Conservation (phyloP, 1,140 invertebrate genomes). For the Calliphora vicina region DNA sequence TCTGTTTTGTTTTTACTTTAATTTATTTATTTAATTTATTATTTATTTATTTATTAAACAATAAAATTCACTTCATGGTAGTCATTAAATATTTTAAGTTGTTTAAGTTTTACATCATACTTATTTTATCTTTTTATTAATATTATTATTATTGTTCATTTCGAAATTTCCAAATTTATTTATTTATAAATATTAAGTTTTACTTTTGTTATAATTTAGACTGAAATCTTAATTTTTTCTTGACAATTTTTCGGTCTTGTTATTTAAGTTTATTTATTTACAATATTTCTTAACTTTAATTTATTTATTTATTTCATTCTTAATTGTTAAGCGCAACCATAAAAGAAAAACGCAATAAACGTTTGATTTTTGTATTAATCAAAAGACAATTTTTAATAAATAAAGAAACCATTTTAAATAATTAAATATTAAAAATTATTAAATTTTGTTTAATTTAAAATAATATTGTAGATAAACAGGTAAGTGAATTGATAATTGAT, state of each 20-base stretch:
- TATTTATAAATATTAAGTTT: not conserved
- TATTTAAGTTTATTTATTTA: conserved; percentile 13
- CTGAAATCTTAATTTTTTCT: not conserved
- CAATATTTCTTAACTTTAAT: conserved; percentile 14
- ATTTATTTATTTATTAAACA: conserved; percentile 39
- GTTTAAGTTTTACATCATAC: not conserved
- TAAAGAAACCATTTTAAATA: conserved; percentile 16
- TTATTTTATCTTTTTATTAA: not conserved
- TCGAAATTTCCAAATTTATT: not conserved
- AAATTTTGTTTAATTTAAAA: no score
- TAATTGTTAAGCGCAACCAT: conserved; percentile 10
- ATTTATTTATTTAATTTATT: conserved; percentile 29
- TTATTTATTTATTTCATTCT: conserved; percentile 14
- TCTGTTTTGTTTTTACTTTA: conserved; percentile 39
- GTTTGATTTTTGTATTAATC: conserved; percentile 22
- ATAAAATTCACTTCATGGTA: not conserved
- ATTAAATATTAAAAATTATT: not conserved
- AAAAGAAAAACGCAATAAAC: not conserved
- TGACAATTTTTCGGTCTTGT: not conserved
- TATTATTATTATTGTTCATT: not conserved
- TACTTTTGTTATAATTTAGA: not conserved
- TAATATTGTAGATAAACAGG: no score
- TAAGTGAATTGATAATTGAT: no score
- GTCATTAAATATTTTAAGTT: conserved; percentile 2
- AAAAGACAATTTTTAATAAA: conserved; percentile 13